A percentile compares a stretch with the other conserved stretches of the same genome.
These are phyloP conservation scores for Urocyon cinereoargenteus DNA, from an alignment of 2,797 vertebrate species.

Conservation along the genomic window DNA sequence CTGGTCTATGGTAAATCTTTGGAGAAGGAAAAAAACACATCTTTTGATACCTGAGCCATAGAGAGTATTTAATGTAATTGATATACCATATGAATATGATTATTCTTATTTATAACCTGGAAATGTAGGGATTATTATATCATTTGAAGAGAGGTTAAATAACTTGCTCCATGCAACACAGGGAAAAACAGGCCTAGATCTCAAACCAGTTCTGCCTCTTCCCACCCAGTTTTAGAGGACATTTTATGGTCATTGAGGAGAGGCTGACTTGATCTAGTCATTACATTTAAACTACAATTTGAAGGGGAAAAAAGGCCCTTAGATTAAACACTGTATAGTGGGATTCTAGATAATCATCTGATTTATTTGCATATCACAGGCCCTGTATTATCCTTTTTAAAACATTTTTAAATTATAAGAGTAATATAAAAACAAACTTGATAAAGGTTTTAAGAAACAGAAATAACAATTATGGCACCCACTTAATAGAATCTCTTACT, in stretches of 20 bases:
- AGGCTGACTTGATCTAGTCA: slow-evolving; percentile 1
- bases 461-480: neutral
- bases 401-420: neutral
- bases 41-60: slow-evolving; percentile 43
- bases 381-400: neutral
- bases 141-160: slow-evolving; percentile 43
- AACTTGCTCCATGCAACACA: neutral
- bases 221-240: neutral
- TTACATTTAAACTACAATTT: slow-evolving; percentile 53
- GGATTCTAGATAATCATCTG: neutral
- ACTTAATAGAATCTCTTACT: slow-evolving; percentile 37
- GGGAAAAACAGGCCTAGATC: neutral
- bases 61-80: slow-evolving; percentile 56
- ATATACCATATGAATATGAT: neutral
- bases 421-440: slow-evolving; percentile 19
- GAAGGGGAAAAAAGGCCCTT: neutral
- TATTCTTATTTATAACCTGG: slow-evolving; percentile 13
- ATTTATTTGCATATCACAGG: neutral
- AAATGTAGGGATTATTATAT: slow-evolving; percentile 39
- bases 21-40: slow-evolving; percentile 29
- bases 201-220: slow-evolving; percentile 42
- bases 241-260: slow-evolving; percentile 34
- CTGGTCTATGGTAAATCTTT: slow-evolving; percentile 58
- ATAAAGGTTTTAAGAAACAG: slow-evolving; percentile 51
- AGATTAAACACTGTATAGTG: neutral